Evolutionary conservation across 2,888 invertebrate species (phyloP), one percentile per base, ranked within the genome.

Genomic region (Abscondita cerata): DNA sequence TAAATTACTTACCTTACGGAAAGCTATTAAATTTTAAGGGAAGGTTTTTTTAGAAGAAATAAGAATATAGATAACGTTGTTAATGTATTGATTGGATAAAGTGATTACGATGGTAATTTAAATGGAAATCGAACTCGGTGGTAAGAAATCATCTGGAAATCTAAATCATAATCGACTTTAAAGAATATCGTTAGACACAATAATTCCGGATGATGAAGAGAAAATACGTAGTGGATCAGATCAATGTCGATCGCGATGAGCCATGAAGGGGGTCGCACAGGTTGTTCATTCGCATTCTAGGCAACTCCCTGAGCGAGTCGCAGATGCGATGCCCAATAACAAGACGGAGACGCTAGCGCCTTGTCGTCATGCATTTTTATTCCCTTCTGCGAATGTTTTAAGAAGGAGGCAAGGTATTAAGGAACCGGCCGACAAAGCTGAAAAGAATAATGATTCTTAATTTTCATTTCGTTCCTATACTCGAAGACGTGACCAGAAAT

Each of bases 361-460:
- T 72, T 73, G 77, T 75, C 77, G 78, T 76, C 78, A 75, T 78
- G 79, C 79, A 79, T 80, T 80, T 78, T 80, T 78, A 80, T 80
- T 75, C 76, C 75, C 75, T 74, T 73, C 70, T 70, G 70, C 65
- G 66, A 64, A 63, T 76, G 76, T 77, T 78, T 78, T 77, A 77
- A 76, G 75, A 71, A 74, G 75, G 76, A 77, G n/a, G 76, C 73
- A 76, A 78, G 78, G 78, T 78, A 79, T 80, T 78, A 79, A 78
- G 77, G 76, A 76, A 74, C 77, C 74, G 77, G 76, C 76, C 78
- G 78, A 78, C 79, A 78, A 78, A 80, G 81, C 80, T 80, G 80
- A 76, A 80, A 80, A 81, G 81, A 81, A 80, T 81, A 80, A 80
- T 81, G 80, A 80, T 81, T 80, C 80, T 80, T 81, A 81, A 81